Base-by-base conservation (phyloP, 2,113 vertebrate species). In the Odontophorus gujanensis region DNA sequence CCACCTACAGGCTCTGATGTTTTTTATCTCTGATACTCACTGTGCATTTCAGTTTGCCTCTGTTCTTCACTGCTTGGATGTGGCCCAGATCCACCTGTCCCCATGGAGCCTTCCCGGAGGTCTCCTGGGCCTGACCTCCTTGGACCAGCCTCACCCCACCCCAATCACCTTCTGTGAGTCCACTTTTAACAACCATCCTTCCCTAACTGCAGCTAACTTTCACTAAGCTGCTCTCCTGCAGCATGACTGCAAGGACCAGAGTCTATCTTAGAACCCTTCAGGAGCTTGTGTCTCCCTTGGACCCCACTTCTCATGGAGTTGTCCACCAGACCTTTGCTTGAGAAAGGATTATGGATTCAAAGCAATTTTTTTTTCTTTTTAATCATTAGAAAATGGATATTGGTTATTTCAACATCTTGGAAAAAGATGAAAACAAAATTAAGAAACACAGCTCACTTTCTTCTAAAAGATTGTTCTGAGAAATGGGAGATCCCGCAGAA, bases 1-100 rank as follows among this genome's bases (percentile, higher is more conserved):
- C 75, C 84, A 95, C 87, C 91, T 92, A 95, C 89, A 96, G 78
- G 89, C 38, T 91, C 42, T 36, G 21, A 20, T 36, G 75, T 78
- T 89, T 66, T 2, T 25, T 51, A 59, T 63, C 63, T 66, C 42
- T 66, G n/a, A 92, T 90, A 85, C 45, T 48, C 40, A 22, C 2
- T 20, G 14, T 57, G 75, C 45, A 36, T 47, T 87, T 80, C 50
- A 57, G 32, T 32, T 63, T 55, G 12, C 24, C 14, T 78, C 42
- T 1, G 0, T 21, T n/a, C 32, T 17, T 61, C 24, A 20, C 32
- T 55, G n/a, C 6, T 21, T 57, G 36, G 21, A 58, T 72, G 22
- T 1, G 0, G 34, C 7, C 25, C 63, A 83, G 47, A 13, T 83
- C 19, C 45, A 61, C 8, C 4, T 8, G 13, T 66, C 9, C 6